Conservation (phyloP, 2,797 vertebrate genomes). For the Phyllotis vaccarum region DNA sequence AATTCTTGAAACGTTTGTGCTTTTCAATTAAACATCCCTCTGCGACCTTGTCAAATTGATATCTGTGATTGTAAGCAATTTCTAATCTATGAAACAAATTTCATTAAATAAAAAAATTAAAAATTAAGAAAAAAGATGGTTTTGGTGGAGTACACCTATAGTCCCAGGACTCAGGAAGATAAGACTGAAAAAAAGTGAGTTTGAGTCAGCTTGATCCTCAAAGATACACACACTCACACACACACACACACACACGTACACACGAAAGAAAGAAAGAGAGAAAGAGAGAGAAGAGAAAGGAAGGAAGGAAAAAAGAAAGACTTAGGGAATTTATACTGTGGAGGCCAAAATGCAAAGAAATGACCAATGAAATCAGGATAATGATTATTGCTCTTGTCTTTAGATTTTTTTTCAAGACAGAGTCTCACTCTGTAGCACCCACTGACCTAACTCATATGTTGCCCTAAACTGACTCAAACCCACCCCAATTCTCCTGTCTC, state of each 20-base stretch:
- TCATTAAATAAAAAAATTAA: background rate
- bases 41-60: background rate
- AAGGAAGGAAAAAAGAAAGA: too few species aligned
- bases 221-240: background rate
- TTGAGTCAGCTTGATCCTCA: background rate
- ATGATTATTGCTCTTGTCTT: background rate
- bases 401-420: background rate
- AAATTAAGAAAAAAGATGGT: background rate
- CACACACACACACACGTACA: background rate
- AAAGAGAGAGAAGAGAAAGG: too few species aligned
- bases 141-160: too few species aligned
- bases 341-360: constrained; percentile 18
- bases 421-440: background rate
- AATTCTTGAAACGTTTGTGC: constrained; percentile 43
- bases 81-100: constrained; percentile 15
- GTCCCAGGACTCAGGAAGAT: background rate
- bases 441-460: background rate
- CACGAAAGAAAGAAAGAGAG: too few species aligned
- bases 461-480: background rate
- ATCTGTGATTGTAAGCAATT: constrained; percentile 3
- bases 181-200: background rate
- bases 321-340: background rate
- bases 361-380: background rate
- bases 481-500: background rate
- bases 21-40: constrained; percentile 22